Evolutionary conservation across 2,888 invertebrate species (phyloP).

Genomic region (Plagodis pulveraria): DNA sequence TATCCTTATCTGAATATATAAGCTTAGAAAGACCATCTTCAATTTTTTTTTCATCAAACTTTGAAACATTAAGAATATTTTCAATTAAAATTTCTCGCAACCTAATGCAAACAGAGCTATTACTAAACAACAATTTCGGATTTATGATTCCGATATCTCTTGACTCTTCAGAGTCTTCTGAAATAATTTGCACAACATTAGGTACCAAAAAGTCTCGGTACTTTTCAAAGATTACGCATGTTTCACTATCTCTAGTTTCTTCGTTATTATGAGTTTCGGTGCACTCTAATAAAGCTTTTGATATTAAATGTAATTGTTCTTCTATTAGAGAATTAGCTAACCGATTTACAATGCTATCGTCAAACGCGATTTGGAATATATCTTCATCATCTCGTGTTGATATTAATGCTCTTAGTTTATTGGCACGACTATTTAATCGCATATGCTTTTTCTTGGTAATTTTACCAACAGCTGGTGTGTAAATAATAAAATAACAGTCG

Average conservation of each 20-base stretch:
- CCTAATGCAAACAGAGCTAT: not conserved
- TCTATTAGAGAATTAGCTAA: conserved; percentile 1
- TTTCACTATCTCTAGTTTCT: not conserved
- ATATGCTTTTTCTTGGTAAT: conserved; percentile 34
- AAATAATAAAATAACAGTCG: conserved; percentile 47
- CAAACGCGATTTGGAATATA: conserved; percentile 7
- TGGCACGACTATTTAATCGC: conserved; percentile 20
- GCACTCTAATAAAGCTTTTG: not conserved
- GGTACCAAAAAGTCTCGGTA: not conserved
- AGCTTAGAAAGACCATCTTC: not conserved
- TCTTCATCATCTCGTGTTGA: conserved; percentile 29
- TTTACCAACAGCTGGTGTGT: conserved; percentile 44
- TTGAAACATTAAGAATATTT: not conserved
- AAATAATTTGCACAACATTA: not conserved
- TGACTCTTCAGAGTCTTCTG: not conserved
- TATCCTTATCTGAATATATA: not conserved
- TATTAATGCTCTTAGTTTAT: conserved; percentile 41
- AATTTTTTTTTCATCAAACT: not conserved
- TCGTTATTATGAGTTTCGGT: not conserved
- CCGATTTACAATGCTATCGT: not conserved
- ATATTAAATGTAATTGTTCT: not conserved
- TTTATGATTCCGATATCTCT: not conserved
- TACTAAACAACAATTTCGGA: not conserved
- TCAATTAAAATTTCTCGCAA: not conserved
- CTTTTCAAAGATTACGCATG: not conserved